phyloP scores from a whole-genome alignment of 2,113 vertebrate species.

The Dasyornis broadbenti region DNA sequence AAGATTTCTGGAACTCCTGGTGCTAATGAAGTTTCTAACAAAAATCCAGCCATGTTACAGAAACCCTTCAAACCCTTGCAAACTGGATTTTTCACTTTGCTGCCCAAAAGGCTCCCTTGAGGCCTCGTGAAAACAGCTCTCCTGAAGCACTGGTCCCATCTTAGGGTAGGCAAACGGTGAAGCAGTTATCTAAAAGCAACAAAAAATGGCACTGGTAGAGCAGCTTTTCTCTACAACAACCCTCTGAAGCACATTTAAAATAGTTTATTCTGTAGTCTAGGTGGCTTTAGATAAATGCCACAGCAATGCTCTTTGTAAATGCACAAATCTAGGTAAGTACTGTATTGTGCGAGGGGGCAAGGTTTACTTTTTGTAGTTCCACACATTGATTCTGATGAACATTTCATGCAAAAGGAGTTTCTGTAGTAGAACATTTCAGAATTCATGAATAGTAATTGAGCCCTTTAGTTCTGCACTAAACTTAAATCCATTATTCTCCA shows the following conservation, averaged over 20 bases:
- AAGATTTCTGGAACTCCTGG: not conserved
- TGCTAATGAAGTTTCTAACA: not conserved
- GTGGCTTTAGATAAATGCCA: conserved; percentile 31
- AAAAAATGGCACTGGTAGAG: not conserved
- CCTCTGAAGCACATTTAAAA: conserved; percentile 23
- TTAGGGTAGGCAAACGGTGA: not conserved
- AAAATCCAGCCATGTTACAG: not conserved
- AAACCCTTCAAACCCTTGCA: not conserved
- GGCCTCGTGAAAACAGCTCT: not conserved
- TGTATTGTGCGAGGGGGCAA: conserved; percentile 11
- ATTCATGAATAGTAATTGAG: conserved; percentile 79
- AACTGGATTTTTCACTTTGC: not conserved
- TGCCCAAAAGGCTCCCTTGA: not conserved
- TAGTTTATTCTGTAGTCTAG: not conserved
- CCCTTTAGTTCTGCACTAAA: conserved; percentile 73
- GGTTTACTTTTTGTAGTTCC: conserved; percentile 62
- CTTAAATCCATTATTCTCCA: conserved; percentile 80
- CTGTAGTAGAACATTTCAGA: conserved; percentile 72
- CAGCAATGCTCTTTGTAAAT: conserved; percentile 9
- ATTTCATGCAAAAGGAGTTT: conserved; percentile 76
- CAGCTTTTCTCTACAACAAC: conserved; percentile 9
- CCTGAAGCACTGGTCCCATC: not conserved
- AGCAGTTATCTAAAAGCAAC: not conserved
- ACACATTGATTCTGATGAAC: conserved; percentile 73
- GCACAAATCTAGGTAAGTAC: conserved; percentile 38